phyloP scores from a whole-genome alignment of 2,113 vertebrate species.

The Ardeotis arabs region DNA sequence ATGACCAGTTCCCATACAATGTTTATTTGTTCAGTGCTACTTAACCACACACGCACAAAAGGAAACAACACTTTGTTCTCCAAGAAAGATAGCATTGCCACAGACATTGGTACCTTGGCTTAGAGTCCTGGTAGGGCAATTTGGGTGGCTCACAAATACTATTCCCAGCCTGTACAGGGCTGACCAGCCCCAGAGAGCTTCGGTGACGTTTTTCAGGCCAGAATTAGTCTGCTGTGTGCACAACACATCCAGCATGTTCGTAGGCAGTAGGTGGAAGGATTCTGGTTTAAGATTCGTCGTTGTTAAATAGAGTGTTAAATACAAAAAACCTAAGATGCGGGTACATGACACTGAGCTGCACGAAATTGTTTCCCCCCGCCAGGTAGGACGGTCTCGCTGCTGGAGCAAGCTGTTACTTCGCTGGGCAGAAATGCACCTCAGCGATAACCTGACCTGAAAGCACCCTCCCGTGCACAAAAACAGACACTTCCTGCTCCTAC shows the following conservation, averaged over 20 bases:
- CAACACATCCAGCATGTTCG: not conserved
- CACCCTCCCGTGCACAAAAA: not conserved
- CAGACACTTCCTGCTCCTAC: constrained; percentile 20
- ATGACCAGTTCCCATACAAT: not conserved
- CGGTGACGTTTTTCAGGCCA: not conserved
- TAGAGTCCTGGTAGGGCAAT: not conserved
- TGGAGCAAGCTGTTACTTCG: not conserved
- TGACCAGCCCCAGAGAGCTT: not conserved
- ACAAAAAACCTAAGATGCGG: not conserved
- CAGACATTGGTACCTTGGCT: not conserved
- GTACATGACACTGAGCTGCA: not conserved
- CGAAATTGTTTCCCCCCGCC: not conserved
- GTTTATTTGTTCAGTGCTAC: not conserved
- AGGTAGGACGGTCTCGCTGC: fast-evolving
- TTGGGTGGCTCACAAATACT: not conserved
- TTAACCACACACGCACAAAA: not conserved
- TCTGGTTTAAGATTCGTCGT: not conserved
- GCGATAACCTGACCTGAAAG: not conserved
- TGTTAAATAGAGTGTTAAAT: not conserved
- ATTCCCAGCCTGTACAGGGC: not conserved
- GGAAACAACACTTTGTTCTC: constrained; percentile 37
- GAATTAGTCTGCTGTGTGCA: not conserved
- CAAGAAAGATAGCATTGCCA: not conserved
- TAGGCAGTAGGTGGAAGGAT: not conserved
- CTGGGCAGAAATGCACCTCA: not conserved